Conservation (phyloP, 1,140 invertebrate genomes). For the Apolygus lucorum region DNA sequence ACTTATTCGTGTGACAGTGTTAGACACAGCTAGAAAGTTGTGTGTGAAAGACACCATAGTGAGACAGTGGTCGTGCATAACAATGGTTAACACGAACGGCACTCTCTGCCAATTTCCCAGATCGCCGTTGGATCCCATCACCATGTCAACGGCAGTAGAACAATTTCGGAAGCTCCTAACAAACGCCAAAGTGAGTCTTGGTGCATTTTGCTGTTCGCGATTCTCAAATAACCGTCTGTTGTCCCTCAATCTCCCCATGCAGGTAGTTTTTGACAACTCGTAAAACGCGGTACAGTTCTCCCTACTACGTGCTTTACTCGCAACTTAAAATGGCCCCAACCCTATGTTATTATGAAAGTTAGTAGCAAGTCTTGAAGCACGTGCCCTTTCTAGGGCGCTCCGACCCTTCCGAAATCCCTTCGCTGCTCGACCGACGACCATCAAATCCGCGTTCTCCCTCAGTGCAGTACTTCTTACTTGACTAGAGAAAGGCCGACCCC, state of each 20-base stretch:
- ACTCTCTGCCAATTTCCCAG: constrained; percentile 15
- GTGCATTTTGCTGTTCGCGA: no score
- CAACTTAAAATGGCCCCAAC: no score
- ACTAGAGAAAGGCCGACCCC: constrained; percentile 8
- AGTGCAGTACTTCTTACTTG: no score
- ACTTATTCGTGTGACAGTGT: neutral
- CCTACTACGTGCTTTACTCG: no score
- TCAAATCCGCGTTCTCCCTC: neutral
- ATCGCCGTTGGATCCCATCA: constrained; percentile 14
- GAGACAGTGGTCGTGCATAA: no score
- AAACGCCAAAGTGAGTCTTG: constrained; percentile 14
- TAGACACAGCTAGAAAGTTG: no score
- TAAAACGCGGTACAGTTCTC: no score
- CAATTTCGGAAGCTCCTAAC: constrained; percentile 18
- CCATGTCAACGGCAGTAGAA: constrained; percentile 15
- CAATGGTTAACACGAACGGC: constrained; percentile 14
- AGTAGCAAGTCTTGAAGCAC: neutral
- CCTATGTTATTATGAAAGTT: neutral
- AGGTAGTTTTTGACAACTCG: no score
- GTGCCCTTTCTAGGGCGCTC: neutral
- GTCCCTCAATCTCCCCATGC: no score
- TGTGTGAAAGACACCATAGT: no score
- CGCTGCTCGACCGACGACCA: neutral
- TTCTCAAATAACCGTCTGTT: no score
- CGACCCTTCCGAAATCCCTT: neutral